Base-by-base conservation (phyloP, 2,888 invertebrate genomes). In the Encarsia formosa region DNA sequence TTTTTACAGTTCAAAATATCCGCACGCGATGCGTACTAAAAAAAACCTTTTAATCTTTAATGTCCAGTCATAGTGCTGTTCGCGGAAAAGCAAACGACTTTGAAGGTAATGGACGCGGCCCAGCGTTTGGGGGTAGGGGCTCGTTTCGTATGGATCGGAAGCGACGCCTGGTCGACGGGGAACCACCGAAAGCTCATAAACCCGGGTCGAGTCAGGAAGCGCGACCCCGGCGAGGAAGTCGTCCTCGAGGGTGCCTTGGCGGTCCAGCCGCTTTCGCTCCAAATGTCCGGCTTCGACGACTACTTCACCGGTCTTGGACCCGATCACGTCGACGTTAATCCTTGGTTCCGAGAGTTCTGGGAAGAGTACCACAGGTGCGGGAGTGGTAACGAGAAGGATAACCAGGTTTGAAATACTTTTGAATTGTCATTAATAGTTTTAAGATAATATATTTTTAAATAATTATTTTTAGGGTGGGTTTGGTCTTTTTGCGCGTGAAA, bases 341-440 rank as follows among this genome's bases (percentile, higher is more conserved):
- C 79, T 0, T 80, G 80, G 80, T 79, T 79, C 53, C 44, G 63
- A 0, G 78, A 79, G 58, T 79, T 75, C 60, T 79, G 78, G 78
- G 70, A 68, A 31, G 71, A 75, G 37, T 71, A 75, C 60, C 70
- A 76, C 59, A 63, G 59, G 19, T 67, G 68, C 46, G 58, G 46
- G 23, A 23, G 18, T 2, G 13, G 34, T 8, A 22, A 34, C 5
- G 16, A 6, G 4, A 20, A 31, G 1, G 26, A 26, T 3, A 20
- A 46, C 15, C 18, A 42, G 16, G 29, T n/a, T n/a, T n/a, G n/a
- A n/a, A n/a, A n/a, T n/a, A n/a, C n/a, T n/a, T n/a, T n/a, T n/a
- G n/a, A n/a, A n/a, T n/a, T n/a, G n/a, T n/a, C n/a, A n/a, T n/a
- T n/a, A n/a, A n/a, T n/a, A n/a, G n/a, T n/a, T n/a, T n/a, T n/a